Evolutionary conservation across 2,888 invertebrate species (phyloP).

Genomic region (Machimus atricapillus): DNA sequence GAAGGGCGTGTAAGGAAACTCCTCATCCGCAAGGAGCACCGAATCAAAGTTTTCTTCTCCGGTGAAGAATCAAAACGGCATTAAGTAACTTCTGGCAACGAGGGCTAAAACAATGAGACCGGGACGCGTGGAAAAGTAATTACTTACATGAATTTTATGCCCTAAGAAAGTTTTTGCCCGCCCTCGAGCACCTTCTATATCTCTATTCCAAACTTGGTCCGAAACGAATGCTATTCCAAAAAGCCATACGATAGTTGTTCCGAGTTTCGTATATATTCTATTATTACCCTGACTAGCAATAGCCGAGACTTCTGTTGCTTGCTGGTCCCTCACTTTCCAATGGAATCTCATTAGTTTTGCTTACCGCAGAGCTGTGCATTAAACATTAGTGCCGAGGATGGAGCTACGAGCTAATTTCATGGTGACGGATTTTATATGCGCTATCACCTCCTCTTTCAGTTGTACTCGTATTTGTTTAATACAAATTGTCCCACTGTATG

Average conservation of each 20-base stretch:
- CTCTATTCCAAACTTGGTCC: not conserved
- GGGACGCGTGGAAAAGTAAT: constrained; percentile 11
- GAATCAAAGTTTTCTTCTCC: constrained; percentile 18
- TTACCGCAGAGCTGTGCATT: not conserved
- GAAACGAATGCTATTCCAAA: not conserved
- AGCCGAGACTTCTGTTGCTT: not conserved
- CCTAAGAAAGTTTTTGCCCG: not conserved
- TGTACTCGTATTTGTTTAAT: not conserved
- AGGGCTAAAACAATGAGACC: constrained; percentile 1
- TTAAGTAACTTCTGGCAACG: constrained; percentile 14
- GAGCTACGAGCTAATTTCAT: not conserved
- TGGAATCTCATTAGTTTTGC: not conserved
- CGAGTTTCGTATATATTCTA: not conserved
- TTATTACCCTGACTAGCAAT: not conserved
- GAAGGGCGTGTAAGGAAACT: not conserved
- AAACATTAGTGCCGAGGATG: not conserved
- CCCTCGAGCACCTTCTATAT: not conserved
- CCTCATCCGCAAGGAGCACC: not conserved
- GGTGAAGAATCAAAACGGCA: constrained; percentile 23
- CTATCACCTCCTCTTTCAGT: not conserved
- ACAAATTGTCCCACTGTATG: not conserved
- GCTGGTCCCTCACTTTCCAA: not conserved
- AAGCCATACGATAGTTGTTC: not conserved
- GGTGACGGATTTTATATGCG: not conserved
- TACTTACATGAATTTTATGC: constrained; percentile 23